Evolutionary conservation across 2,888 invertebrate species (phyloP).

Genomic region (Thymelicus lineola): DNA sequence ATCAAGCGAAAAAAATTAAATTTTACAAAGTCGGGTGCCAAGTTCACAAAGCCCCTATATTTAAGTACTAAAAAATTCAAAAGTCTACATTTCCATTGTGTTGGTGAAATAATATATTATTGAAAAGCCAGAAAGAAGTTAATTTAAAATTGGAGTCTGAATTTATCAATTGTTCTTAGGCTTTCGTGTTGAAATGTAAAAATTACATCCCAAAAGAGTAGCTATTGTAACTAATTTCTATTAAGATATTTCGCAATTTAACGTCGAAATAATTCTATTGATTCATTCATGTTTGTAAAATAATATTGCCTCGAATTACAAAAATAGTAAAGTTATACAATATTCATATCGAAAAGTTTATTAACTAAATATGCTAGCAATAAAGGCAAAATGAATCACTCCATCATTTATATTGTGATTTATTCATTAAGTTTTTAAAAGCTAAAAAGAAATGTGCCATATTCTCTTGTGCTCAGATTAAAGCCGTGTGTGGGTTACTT

Average conservation of each 20-base stretch:
- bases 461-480: no score
- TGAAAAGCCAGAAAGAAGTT: neutral
- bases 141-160: slow-evolving; percentile 1
- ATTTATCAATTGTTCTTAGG: neutral
- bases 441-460: no score
- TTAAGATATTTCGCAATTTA: neutral
- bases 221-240: neutral
- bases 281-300: neutral
- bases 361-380: no score
- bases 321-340: no score
- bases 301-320: neutral
- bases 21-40: no score
- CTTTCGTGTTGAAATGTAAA: slow-evolving; percentile 1
- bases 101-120: neutral
- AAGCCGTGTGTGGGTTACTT: no score
- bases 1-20: no score
- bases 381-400: no score
- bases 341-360: no score
- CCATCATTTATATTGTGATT: no score
- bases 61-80: neutral
- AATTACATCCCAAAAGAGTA: neutral
- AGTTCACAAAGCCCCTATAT: no score
- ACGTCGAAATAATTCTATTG: neutral
- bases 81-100: slow-evolving; percentile 1
- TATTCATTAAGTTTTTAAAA: no score